These are phyloP conservation scores for Monochamus alternatus DNA, from an alignment of 2,888 invertebrate species.

Conservation along the genomic window DNA sequence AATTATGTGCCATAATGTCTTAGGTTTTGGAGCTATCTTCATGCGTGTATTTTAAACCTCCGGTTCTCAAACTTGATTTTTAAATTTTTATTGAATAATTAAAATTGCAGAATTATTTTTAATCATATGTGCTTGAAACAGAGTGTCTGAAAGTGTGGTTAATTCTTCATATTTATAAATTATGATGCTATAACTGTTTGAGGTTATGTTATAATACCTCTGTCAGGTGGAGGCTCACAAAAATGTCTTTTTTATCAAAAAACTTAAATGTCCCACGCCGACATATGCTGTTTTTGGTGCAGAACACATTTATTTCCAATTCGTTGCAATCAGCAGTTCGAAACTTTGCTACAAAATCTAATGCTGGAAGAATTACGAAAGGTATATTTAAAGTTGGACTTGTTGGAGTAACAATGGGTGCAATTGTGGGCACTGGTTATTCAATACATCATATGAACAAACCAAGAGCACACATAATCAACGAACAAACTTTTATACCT, in stretches of 20 bases:
- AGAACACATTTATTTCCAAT: slow-evolving; percentile 19
- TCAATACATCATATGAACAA: slow-evolving; percentile 70
- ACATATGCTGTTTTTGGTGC: slow-evolving; percentile 14
- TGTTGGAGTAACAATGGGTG: slow-evolving; percentile 69
- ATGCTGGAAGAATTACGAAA: slow-evolving; percentile 41
- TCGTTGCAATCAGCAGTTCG: slow-evolving; percentile 16
- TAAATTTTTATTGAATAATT: too few species aligned
- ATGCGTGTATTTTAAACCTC: too few species aligned
- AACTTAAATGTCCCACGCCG: slow-evolving; percentile 21
- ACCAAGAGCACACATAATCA: slow-evolving; percentile 68
- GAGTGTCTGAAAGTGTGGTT: too few species aligned
- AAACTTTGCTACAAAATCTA: slow-evolving; percentile 40
- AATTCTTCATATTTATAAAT: too few species aligned
- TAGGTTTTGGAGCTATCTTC: too few species aligned
- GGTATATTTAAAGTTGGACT: slow-evolving; percentile 65
- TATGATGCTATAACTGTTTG: not conserved
- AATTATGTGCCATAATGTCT: too few species aligned
- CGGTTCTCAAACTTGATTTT: too few species aligned
- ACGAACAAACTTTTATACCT: slow-evolving; percentile 69
- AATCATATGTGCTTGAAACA: too few species aligned
- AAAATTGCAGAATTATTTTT: too few species aligned
- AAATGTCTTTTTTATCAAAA: slow-evolving; percentile 53
- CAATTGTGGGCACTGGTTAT: slow-evolving; percentile 71
- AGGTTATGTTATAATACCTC: slow-evolving; percentile 4
- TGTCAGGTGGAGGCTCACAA: slow-evolving; percentile 21